Percentiles rank a stretch among this genome's conserved stretches.
Conservation (phyloP, 2,113 vertebrate genomes). For the Neotragus moschatus region DNA sequence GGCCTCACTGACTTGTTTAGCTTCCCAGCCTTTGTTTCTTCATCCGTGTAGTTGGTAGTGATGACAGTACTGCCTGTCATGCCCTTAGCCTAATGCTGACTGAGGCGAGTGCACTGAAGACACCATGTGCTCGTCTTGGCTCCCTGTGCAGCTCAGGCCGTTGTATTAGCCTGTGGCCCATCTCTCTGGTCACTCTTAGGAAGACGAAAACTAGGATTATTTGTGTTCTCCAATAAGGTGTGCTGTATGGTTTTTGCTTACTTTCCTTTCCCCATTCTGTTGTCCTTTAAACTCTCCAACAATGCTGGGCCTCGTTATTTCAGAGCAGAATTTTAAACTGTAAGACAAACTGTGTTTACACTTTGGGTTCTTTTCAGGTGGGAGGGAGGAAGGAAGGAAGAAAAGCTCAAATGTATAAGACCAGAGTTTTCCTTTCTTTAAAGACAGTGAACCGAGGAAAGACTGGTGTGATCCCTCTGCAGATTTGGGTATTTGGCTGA, state of each 20-base stretch:
- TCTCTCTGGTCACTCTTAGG: neutral
- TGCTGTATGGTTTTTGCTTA: neutral
- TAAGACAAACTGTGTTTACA: neutral
- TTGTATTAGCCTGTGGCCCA: neutral
- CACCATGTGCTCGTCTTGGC: neutral
- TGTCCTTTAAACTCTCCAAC: neutral
- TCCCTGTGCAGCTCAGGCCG: neutral
- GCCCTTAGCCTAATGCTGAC: neutral
- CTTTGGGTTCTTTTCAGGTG: slow-evolving; percentile 34
- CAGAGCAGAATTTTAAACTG: slow-evolving; percentile 25
- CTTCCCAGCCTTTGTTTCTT: neutral
- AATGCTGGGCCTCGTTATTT: neutral
- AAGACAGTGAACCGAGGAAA: neutral
- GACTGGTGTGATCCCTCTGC: neutral
- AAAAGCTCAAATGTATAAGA: slow-evolving; percentile 1
- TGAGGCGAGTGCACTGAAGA: too few species aligned
- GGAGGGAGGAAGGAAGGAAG: neutral
- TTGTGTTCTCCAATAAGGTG: neutral
- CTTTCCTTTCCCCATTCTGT: neutral
- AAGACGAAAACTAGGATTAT: neutral
- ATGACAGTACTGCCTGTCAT: neutral
- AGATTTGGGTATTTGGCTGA: neutral
- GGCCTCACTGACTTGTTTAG: neutral
- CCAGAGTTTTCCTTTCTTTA: slow-evolving; percentile 32
- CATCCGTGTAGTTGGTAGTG: neutral